A percentile compares a stretch with the other conserved stretches of the same genome.
phyloP scores from a whole-genome alignment of 1,140 invertebrate species.

The Philotrypesis tridentata region DNA sequence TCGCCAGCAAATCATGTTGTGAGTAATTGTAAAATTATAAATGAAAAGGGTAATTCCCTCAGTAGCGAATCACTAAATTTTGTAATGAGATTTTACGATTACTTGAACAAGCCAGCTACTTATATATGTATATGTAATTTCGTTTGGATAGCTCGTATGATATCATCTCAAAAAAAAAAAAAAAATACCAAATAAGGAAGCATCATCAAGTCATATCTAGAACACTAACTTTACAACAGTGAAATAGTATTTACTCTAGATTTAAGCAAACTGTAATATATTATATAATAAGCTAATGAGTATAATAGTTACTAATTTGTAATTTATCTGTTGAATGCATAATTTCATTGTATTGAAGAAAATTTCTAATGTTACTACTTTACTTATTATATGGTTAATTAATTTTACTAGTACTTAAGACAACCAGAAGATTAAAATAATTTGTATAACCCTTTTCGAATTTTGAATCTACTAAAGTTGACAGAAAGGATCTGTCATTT shows the following conservation, averaged over 20 bases:
- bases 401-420: background rate
- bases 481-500: background rate
- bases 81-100: constrained; percentile 31
- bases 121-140: background rate
- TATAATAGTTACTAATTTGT: background rate
- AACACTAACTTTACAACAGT: background rate
- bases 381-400: background rate
- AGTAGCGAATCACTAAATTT: constrained; percentile 33
- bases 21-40: constrained; percentile 42
- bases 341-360: background rate
- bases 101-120: background rate
- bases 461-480: background rate
- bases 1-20: background rate
- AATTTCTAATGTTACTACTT: background rate
- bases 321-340: background rate
- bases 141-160: background rate
- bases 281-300: background rate
- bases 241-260: background rate
- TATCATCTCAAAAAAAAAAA: no score
- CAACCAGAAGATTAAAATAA: background rate
- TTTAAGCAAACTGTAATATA: background rate
- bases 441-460: background rate
- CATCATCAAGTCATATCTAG: background rate
- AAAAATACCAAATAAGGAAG: background rate
- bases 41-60: constrained; percentile 31